Conservation (phyloP, 1,140 invertebrate genomes). For the Drosophila pseudoananassae region DNA sequence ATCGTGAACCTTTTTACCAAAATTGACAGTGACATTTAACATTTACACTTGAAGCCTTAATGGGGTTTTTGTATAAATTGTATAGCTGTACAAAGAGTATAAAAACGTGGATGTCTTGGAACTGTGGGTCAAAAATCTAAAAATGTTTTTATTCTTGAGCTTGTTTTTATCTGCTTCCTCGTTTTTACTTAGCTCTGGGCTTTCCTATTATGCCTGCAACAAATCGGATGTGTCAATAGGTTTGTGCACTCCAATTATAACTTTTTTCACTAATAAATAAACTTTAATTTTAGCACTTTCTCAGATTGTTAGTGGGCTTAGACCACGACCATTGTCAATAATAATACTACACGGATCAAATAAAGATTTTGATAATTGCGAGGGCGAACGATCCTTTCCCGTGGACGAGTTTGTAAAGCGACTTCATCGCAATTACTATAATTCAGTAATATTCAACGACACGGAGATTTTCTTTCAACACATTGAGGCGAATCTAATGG, state of each 20-base stretch:
- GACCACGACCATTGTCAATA: neutral
- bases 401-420: conserved; percentile 70
- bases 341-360: neutral
- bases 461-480: conserved; percentile 66
- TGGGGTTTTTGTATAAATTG: neutral
- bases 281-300: neutral
- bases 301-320: neutral
- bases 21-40: neutral
- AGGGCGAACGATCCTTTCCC: conserved; percentile 39
- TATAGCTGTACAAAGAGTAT: neutral
- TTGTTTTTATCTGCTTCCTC: conserved; percentile 9
- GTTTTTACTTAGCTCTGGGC: conserved; percentile 11
- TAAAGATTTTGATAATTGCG: conserved; percentile 11
- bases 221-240: conserved; percentile 59
- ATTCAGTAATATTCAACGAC: conserved; percentile 74
- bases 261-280: neutral
- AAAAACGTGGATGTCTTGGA: neutral
- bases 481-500: conserved; percentile 69
- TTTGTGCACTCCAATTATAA: conserved; percentile 6
- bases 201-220: conserved; percentile 41
- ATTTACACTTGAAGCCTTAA: neutral
- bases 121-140: neutral
- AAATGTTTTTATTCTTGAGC: neutral
- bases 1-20: too few species aligned
- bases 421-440: conserved; percentile 65